Conservation (phyloP, 2,797 vertebrate species). For the Oreochromis grahami region DNA sequence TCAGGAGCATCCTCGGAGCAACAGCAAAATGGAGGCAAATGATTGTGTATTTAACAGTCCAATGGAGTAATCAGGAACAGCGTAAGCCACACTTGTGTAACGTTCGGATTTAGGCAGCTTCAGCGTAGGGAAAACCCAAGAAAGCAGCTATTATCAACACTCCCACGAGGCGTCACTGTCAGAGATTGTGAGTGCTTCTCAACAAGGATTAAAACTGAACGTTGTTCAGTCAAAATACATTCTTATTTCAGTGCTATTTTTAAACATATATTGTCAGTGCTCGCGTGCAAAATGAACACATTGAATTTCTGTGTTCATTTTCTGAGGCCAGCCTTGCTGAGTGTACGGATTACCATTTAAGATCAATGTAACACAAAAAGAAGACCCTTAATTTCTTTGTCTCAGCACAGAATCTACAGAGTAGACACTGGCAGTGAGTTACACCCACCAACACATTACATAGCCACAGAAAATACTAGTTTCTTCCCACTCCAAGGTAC, state of each 20-base stretch:
- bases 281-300: not conserved
- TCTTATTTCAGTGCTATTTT: slow-evolving; percentile 14
- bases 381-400: not conserved
- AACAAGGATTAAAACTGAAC: not conserved
- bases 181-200: not conserved
- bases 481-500: slow-evolving; percentile 2
- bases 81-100: not conserved
- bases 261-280: slow-evolving; percentile 22
- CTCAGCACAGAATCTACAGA: not conserved
- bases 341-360: not conserved
- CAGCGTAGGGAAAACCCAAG: not conserved
- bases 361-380: not conserved
- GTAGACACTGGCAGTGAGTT: not conserved
- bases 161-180: not conserved
- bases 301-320: not conserved
- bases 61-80: not conserved
- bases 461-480: not conserved
- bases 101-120: not conserved
- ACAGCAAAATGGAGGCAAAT: not conserved
- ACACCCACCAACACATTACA: not conserved
- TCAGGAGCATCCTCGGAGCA: not conserved
- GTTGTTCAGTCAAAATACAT: slow-evolving; percentile 11
- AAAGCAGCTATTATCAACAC: not conserved
- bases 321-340: slow-evolving; percentile 9
- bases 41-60: not conserved